Evolutionary conservation across 1,140 invertebrate species (phyloP).

Genomic region (Caenorhabditis inopinata): DNA sequence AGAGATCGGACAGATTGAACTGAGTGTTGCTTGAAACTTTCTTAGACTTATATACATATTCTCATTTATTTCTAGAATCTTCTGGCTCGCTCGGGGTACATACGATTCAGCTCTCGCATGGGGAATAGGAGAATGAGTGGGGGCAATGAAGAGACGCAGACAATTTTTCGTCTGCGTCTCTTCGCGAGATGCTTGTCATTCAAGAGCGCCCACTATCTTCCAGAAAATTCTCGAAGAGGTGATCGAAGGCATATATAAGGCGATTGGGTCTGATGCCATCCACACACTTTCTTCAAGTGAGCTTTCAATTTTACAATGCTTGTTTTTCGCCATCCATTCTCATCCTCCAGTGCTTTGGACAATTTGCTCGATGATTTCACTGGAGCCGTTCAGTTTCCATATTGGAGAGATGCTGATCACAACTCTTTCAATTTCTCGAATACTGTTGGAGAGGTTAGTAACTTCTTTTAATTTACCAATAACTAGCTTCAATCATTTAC

Average conservation of each 20-base stretch:
- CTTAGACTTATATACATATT: not conserved
- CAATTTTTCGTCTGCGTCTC: not conserved
- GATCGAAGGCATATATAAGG: not conserved
- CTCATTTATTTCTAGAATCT: not conserved
- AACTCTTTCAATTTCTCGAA: conserved; percentile 1
- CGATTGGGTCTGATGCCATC: not conserved
- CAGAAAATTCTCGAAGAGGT: not conserved
- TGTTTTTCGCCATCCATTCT: not conserved
- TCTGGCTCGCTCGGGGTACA: not conserved
- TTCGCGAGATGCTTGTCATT: no score
- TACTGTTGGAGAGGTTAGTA: not conserved
- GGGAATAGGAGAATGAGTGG: not conserved
- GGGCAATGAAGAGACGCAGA: not conserved
- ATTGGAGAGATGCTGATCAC: conserved; percentile 21
- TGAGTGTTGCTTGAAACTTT: not conserved
- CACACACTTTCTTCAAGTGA: not conserved
- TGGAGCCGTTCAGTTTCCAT: not conserved
- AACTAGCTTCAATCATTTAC: no score
- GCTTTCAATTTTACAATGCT: not conserved
- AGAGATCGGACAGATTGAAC: not conserved
- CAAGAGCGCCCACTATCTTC: not conserved
- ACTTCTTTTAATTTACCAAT: no score
- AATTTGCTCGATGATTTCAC: not conserved
- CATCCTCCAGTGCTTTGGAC: not conserved
- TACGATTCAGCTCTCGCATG: no score